Percentiles rank a stretch among this genome's conserved stretches.
These are phyloP conservation scores for Metopia argyrocephala DNA, from an alignment of 2,888 invertebrate genomes.

Conservation along the genomic window DNA sequence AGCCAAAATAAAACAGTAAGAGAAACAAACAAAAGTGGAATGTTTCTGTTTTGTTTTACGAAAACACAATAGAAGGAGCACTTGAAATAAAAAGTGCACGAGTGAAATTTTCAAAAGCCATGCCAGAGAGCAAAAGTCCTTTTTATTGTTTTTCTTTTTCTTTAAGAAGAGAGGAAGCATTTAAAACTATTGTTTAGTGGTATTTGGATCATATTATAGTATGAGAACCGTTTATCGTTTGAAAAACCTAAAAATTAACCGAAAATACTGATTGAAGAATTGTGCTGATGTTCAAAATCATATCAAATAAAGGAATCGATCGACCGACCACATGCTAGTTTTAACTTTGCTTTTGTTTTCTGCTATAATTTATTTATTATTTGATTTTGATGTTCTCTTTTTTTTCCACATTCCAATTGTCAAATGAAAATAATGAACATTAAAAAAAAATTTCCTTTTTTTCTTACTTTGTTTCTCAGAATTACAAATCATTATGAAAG, in stretches of 20 bases:
- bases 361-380: conserved; percentile 49
- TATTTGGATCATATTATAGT: no score
- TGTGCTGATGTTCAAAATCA: no score
- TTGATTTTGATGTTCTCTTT: conserved; percentile 25
- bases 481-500: conserved; percentile 16
- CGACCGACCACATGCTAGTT: conserved; percentile 59
- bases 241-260: no score
- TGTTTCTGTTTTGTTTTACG: conserved; percentile 1
- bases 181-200: conserved; percentile 27
- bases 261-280: no score
- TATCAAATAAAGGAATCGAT: conserved; percentile 30
- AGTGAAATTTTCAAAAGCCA: conserved; percentile 20
- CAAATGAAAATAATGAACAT: conserved; percentile 51
- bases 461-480: no score
- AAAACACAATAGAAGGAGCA: conserved; percentile 35
- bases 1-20: conserved; percentile 3
- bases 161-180: no score
- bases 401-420: conserved; percentile 52
- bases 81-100: conserved; percentile 45
- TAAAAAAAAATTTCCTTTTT: no score
- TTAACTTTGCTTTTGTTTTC: conserved; percentile 23
- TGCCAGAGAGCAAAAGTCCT: conserved; percentile 33
- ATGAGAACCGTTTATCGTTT: no score
- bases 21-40: background rate
- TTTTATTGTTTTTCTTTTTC: background rate